Base-by-base conservation (phyloP, 2,888 invertebrate species). In the Heliconius ismenius region DNA sequence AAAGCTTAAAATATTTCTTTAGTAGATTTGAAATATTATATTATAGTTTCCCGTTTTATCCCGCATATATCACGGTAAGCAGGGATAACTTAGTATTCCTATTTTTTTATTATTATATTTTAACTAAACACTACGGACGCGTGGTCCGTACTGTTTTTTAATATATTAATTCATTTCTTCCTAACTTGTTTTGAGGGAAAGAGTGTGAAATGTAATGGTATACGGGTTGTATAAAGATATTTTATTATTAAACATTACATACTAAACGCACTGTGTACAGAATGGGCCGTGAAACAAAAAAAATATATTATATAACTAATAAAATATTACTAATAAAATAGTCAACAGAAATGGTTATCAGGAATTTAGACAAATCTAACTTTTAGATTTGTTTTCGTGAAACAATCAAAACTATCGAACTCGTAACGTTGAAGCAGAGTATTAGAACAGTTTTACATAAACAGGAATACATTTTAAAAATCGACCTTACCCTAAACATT, bases 401-500 rank as follows among this genome's bases (percentile, higher is more conserved):
- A 58, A 32, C 69, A 70, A 70, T 70, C 69, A 70, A 54, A 70
- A 32, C 69, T 70, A 70, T 26, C 54, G 54, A 70, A 32, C 54
- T 54, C 11, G 21, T 69, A 18, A 36, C 36, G 54, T 69, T 1
- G 69, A 28, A 69, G 21, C 54, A n/a, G 21, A 3, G 28, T 28
- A 54, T 18, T 10, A n/a, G 4, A 54, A 21, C 4, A 11, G 32
- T 32, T 69, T 32, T 69, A 49, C 9, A 9, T 24, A 43, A 1
- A 24, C n/a, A 7, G 15, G 18, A 32, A 36, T 65, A 65, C 21
- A 36, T 7, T 36, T 36, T 3, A 28, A 28, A 28, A 28, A 28
- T 28, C 28, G 28, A 28, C 28, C 28, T 28, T 28, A 28, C 28
- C 28, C 28, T 28, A 28, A 28, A 28, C 28, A 28, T 28, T 28